Base-by-base conservation (phyloP, 2,113 vertebrate species). In the Neogale vison region DNA sequence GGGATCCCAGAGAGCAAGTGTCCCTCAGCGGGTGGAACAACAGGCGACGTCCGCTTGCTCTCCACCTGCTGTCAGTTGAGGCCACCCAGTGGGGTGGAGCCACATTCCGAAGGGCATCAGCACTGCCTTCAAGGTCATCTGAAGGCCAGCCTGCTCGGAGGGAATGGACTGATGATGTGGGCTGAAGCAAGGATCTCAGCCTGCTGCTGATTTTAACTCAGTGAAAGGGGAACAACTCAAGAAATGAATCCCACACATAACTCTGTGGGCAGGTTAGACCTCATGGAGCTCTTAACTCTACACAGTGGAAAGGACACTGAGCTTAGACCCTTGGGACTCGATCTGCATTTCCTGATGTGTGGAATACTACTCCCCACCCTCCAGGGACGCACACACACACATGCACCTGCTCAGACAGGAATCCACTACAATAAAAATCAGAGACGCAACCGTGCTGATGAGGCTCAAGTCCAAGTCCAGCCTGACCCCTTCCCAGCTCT, bases 341-440 rank as follows among this genome's bases (percentile, higher is more conserved):
- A 50, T 52, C 31, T 21, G 55, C 52, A n/a, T 80, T 92, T 84
- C 47, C 34, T 24, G 67, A 11, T 23, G 24, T 57, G 31, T 26
- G 69, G 21, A 87, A 20, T 29, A 77, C 24, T 3, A 52, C 4
- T 8, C 11, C 11, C 6, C 52, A 31, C 26, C 4, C 42, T n/a
- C 82, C 2, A 55, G n/a, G 10, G 36, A 57, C 1, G 13, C 6
- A 11, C 3, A 36, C 5, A 14, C 0, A 14, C 0, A 10, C 3
- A 10, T 29, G 80, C 4, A 26, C 20, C 29, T 34, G 21, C 47
- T 63, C 14, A 67, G 24, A 55, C 11, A 63, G 26, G 74, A 65
- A 31, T 29, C 59, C 34, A 65, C 34, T 1, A 50, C 3, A 50
- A 26, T 8, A 2, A 72, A 13, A 7, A 24, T 79, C 39, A 61